Evolutionary conservation across 2,888 invertebrate species (phyloP).

Genomic region (Eudiplozoon nipponicum): DNA sequence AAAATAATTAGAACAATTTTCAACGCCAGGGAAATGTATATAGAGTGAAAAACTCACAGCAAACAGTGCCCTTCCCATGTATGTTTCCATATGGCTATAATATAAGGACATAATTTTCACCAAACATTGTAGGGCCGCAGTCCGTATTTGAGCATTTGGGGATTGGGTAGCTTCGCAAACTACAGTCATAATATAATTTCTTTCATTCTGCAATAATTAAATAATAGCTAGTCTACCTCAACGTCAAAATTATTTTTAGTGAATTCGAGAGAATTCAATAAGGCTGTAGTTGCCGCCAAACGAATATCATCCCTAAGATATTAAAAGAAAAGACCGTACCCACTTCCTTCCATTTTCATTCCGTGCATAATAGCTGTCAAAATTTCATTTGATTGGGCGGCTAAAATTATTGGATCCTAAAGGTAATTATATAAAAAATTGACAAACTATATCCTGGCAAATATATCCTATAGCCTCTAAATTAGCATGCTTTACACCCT

Average conservation of each 20-base stretch:
- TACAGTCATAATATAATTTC: conserved; percentile 96
- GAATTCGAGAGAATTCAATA: conserved; percentile 83
- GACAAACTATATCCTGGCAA: conserved; percentile 57
- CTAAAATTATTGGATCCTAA: conserved; percentile 48
- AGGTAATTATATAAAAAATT: not conserved
- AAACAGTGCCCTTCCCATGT: conserved; percentile 85
- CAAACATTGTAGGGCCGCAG: conserved; percentile 80
- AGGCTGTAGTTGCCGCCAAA: conserved; percentile 71
- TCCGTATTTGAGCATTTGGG: conserved; percentile 54
- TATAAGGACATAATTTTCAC: conserved; percentile 89
- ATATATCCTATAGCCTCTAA: conserved; percentile 91
- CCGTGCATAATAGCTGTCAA: conserved; percentile 92
- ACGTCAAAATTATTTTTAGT: conserved; percentile 89
- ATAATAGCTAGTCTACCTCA: conserved; percentile 32
- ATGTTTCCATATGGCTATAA: conserved; percentile 91
- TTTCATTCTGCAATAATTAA: conserved; percentile 37
- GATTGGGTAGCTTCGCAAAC: conserved; percentile 95
- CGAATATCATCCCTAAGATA: conserved; percentile 46
- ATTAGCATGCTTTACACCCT: conserved; percentile 74
- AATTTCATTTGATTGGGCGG: conserved; percentile 67
- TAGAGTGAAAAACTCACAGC: conserved; percentile 33
- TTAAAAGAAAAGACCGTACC: conserved; percentile 21
- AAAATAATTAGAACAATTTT: conserved; percentile 8
- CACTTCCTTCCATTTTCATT: conserved; percentile 68
- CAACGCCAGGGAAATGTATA: conserved; percentile 1